Base-by-base conservation (phyloP, 2,888 invertebrate genomes). In the Sarcophaga variegata region DNA sequence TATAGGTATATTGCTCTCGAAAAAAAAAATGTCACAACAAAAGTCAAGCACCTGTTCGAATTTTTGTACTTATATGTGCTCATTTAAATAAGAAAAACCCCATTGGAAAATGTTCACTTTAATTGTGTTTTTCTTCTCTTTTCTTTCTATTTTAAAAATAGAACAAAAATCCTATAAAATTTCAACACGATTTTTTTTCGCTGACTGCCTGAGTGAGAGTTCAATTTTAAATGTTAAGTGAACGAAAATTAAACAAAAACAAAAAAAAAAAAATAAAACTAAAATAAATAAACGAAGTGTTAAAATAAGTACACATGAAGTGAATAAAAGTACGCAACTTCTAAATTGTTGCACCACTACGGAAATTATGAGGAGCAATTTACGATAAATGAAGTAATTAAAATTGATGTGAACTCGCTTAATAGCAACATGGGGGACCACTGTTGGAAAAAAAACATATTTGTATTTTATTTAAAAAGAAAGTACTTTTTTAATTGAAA, bases 141-240 rank as follows among this genome's bases (percentile, higher is more conserved):
- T 37, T 37, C 4, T 37, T 10, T 10, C 1, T 37, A 37, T 6
- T 37, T 37, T 79, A 67, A 14, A 67, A 37, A 6, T 71, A 25
- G 10, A 49, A 64, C 64, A 77, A 20, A 82, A 82, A 74, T 37
- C 6, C 37, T 37, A 74, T n/a, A 45, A 71, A 82, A 74, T 71
- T 75, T 78, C 70, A 67, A 75, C 69, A 75, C 45, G 37, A 37
- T 70, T 62, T 37, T 70, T 80, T 76, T 80, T 76, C n/a, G 54
- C 71, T 59, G 0, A 27, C 27, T 37, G 6, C 1, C 6, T 6
- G 37, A 37, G 37, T 37, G 6, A 76, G 62, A 83, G 81, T 83
- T 87, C 84, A 84, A 79, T 81, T 84, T 87, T 83, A 79, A 84
- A 87, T 87, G 83, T 71, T 81, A 83, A 81, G 67, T 49, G 64